Evolutionary conservation across 2,888 invertebrate species (phyloP).

Genomic region (Oxytorus armatus): DNA sequence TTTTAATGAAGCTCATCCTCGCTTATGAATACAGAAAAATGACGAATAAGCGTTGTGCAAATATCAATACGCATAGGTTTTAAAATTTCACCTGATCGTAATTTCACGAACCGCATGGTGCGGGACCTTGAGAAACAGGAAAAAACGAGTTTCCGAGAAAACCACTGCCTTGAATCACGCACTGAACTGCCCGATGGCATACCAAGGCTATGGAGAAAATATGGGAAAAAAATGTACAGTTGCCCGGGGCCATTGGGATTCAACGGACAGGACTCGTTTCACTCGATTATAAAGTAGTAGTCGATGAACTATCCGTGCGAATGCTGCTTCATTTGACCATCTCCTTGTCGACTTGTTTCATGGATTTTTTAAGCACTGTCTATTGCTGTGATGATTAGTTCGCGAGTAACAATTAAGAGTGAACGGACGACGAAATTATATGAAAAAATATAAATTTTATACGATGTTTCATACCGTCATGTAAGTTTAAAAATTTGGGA

Average conservation of each 20-base stretch:
- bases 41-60: too few species aligned
- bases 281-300: constrained; percentile 25
- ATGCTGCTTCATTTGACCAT: not conserved
- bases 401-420: not conserved
- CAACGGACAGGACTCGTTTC: constrained; percentile 31
- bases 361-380: not conserved
- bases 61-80: too few species aligned
- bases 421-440: not conserved
- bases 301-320: constrained; percentile 20
- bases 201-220: constrained; percentile 18
- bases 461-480: not conserved
- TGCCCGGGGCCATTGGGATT: constrained; percentile 23
- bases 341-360: not conserved
- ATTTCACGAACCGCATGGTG: not conserved
- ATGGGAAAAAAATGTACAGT: constrained; percentile 13
- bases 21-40: too few species aligned
- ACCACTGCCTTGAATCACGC: constrained; percentile 3
- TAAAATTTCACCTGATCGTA: not conserved
- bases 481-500: constrained; percentile 6
- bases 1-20: too few species aligned
- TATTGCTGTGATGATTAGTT: not conserved
- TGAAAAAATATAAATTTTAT: not conserved
- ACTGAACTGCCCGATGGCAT: constrained; percentile 11
- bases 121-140: constrained; percentile 3
- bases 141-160: not conserved